Conservation (phyloP, 2,113 vertebrate species). For the Cranoglanis bouderius region DNA sequence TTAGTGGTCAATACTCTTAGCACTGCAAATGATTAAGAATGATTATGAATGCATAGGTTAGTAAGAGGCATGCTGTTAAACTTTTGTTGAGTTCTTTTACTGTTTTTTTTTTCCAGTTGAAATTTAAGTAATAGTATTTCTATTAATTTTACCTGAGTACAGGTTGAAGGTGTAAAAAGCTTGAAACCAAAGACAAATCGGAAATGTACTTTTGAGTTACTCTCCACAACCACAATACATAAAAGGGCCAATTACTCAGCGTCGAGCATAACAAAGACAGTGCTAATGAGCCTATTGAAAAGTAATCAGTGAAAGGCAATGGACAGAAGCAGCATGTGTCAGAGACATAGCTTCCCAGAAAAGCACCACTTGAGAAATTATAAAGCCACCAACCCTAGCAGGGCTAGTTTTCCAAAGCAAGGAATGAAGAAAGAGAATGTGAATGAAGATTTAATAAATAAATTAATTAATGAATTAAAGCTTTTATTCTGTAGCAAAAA, state of each 20-base stretch:
- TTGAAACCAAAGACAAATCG: background rate
- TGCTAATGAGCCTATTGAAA: background rate
- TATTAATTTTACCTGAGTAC: background rate
- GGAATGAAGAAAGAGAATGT: constrained; percentile 45
- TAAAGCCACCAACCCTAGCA: constrained; percentile 52
- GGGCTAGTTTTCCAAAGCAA: constrained; percentile 4
- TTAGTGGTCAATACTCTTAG: background rate
- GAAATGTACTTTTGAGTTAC: background rate
- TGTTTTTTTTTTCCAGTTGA: no score
- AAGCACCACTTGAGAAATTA: constrained; percentile 58
- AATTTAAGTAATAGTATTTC: background rate
- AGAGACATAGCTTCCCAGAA: constrained; percentile 62
- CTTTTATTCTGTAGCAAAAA: constrained; percentile 50
- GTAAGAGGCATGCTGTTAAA: background rate
- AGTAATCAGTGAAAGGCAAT: constrained; percentile 12
- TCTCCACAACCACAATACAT: background rate
- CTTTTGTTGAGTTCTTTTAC: background rate
- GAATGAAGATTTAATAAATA: constrained; percentile 18
- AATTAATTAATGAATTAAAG: background rate
- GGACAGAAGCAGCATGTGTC: constrained; percentile 59
- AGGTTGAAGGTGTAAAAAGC: background rate
- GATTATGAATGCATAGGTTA: background rate
- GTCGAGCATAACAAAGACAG: constrained; percentile 8
- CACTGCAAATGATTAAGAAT: background rate
- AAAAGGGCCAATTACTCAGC: background rate